Evolutionary conservation across 2,113 vertebrate species (phyloP).

Genomic region (Pseudopodoces humilis): DNA sequence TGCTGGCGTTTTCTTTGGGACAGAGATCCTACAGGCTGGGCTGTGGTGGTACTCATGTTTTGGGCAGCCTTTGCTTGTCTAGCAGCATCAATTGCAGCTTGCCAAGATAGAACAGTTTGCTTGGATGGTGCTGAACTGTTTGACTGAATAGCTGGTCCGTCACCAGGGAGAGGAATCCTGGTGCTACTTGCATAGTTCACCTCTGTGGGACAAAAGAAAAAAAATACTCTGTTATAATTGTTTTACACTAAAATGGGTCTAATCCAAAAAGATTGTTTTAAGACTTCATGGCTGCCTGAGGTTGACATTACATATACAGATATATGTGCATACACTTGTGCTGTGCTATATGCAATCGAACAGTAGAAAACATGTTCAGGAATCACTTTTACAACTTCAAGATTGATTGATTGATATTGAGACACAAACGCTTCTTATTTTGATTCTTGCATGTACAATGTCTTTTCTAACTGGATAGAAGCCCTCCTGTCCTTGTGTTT

Average conservation of each 20-base stretch:
- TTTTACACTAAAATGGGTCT: background rate
- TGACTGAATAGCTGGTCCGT: constrained; percentile 89
- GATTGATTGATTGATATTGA: background rate
- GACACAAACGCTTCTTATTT: background rate
- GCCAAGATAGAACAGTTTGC: constrained; percentile 89
- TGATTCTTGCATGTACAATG: background rate
- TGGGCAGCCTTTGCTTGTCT: constrained; percentile 92
- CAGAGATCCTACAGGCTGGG: constrained; percentile 90
- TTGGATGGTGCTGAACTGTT: constrained; percentile 83
- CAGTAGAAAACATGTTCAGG: background rate
- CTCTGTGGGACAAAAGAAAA: constrained; percentile 76
- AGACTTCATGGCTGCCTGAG: background rate
- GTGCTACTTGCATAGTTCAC: constrained; percentile 97
- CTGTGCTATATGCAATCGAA: background rate
- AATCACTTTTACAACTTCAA: background rate
- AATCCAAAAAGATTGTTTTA: background rate
- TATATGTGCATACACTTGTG: background rate
- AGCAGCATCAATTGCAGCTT: constrained; percentile 95
- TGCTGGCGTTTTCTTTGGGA: constrained; percentile 99
- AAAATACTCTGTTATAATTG: background rate
- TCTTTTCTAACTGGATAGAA: background rate
- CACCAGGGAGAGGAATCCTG: constrained; percentile 89
- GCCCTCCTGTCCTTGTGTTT: background rate
- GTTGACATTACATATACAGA: background rate
- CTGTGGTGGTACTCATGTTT: constrained; percentile 92